Percentiles rank a stretch among this genome's conserved stretches.
Evolutionary conservation across 2,888 invertebrate species (phyloP).

Genomic region (Rhodophaea formosa): DNA sequence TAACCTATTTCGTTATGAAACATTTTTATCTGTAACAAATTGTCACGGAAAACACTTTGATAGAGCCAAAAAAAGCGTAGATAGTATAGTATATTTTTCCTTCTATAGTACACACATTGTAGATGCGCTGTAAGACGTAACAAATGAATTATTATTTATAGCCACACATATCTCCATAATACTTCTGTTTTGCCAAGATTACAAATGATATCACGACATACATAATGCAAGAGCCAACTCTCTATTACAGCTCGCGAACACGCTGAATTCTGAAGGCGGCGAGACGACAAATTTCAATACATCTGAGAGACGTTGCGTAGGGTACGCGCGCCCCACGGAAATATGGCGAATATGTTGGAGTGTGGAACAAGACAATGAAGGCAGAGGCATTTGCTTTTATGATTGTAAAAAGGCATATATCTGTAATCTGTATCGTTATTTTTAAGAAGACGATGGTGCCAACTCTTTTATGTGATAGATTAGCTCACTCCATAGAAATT

Average conservation of each 20-base stretch:
- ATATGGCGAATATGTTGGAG: slow-evolving; percentile 48
- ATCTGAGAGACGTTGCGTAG: slow-evolving; percentile 45
- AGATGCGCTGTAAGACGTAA: background rate
- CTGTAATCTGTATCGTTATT: too few species aligned
- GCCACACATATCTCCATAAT: background rate
- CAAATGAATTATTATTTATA: background rate
- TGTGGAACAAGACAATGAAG: slow-evolving; percentile 35
- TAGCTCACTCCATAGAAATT: too few species aligned
- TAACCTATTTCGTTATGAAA: too few species aligned
- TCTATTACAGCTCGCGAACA: slow-evolving; percentile 39
- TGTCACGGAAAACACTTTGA: too few species aligned
- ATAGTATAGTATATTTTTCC: too few species aligned
- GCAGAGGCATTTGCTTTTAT: too few species aligned
- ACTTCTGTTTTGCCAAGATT: background rate
- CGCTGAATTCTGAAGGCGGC: slow-evolving; percentile 41
- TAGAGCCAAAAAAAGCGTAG: too few species aligned
- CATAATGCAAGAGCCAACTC: slow-evolving; percentile 40
- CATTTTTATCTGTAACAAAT: too few species aligned
- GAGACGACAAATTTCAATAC: slow-evolving; percentile 73
- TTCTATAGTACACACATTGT: too few species aligned
- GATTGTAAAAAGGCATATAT: too few species aligned
- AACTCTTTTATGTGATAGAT: too few species aligned
- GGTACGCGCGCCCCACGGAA: slow-evolving; percentile 52
- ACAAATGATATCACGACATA: slow-evolving; percentile 6
- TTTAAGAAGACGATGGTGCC: too few species aligned